A percentile compares a stretch with the other conserved stretches of the same genome.
phyloP scores from a whole-genome alignment of 2,113 vertebrate genomes.

The Corythoichthys haematopterus region DNA sequence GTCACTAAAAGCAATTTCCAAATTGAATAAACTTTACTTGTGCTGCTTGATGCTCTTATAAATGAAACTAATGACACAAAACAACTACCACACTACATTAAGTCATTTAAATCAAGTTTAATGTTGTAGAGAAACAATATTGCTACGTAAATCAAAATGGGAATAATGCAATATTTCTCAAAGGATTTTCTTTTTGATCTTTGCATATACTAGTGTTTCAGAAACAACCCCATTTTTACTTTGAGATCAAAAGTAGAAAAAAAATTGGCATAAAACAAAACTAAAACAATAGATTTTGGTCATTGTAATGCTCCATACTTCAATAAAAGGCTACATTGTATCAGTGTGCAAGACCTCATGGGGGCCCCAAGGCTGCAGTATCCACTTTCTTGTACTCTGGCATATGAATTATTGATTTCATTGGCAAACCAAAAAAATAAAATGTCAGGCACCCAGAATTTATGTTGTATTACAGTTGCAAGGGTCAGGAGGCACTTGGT shows the following conservation, averaged over 20 bases:
- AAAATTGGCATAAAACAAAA: slow-evolving; percentile 34
- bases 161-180: slow-evolving; percentile 75
- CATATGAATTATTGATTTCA: slow-evolving; percentile 53
- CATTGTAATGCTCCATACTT: slow-evolving; percentile 62
- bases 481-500: slow-evolving; percentile 37
- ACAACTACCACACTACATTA: slow-evolving; percentile 65
- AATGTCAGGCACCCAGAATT: slow-evolving; percentile 39
- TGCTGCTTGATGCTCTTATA: slow-evolving; percentile 61
- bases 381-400: slow-evolving; percentile 32
- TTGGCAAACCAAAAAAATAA: slow-evolving; percentile 22
- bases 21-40: slow-evolving; percentile 36
- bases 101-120: slow-evolving; percentile 93
- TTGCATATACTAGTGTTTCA: slow-evolving; percentile 86
- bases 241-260: slow-evolving; percentile 67
- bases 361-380: slow-evolving; percentile 33
- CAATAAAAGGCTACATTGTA: slow-evolving; percentile 54
- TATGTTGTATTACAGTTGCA: slow-evolving; percentile 38
- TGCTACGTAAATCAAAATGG: slow-evolving; percentile 80
- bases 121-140: slow-evolving; percentile 92
- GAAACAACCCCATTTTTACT: slow-evolving; percentile 72
- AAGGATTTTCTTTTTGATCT: slow-evolving; percentile 75
- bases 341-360: slow-evolving; percentile 40
- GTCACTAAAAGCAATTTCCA: slow-evolving; percentile 45
- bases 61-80: slow-evolving; percentile 52
- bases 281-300: slow-evolving; percentile 71